phyloP scores from a whole-genome alignment of 2,888 invertebrate genomes.

The Dolichomitus sp. region DNA sequence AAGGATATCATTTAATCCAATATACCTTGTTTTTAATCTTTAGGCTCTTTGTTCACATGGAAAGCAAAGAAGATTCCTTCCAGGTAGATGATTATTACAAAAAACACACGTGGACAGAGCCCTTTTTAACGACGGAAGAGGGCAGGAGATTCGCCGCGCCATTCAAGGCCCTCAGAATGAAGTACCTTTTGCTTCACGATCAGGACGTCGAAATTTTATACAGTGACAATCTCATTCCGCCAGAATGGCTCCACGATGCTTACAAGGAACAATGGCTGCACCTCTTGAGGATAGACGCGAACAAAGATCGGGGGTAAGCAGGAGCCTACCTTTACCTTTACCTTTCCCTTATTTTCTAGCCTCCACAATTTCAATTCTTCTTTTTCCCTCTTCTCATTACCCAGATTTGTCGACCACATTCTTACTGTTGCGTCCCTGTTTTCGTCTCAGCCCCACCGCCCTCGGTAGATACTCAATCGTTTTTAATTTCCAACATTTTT shows the following conservation, averaged over 20 bases:
- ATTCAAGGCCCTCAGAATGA: slow-evolving; percentile 90
- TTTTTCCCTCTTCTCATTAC: slow-evolving; percentile 49
- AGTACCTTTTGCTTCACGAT: slow-evolving; percentile 91
- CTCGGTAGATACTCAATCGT: slow-evolving; percentile 71
- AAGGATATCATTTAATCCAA: background rate
- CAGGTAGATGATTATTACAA: slow-evolving; percentile 82
- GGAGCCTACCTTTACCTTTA: background rate
- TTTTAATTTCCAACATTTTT: background rate
- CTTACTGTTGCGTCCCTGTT: slow-evolving; percentile 73
- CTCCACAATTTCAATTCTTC: slow-evolving; percentile 11
- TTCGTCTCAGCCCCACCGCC: slow-evolving; percentile 63
- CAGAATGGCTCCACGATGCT: slow-evolving; percentile 89
- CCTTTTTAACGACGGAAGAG: slow-evolving; percentile 88
- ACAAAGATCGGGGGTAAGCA: slow-evolving; percentile 90
- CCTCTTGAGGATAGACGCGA: slow-evolving; percentile 90
- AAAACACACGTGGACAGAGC: slow-evolving; percentile 83
- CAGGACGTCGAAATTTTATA: slow-evolving; percentile 90
- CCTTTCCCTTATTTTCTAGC: background rate
- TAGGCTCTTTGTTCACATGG: slow-evolving; percentile 81
- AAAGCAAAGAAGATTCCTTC: slow-evolving; percentile 75
- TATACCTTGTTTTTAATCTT: slow-evolving; percentile 8
- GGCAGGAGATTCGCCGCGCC: slow-evolving; percentile 89
- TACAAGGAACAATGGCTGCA: slow-evolving; percentile 91
- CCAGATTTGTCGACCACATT: slow-evolving; percentile 77
- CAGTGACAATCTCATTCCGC: slow-evolving; percentile 91